These are phyloP conservation scores for Parapsyche elsis DNA, from an alignment of 1,140 invertebrate species.

Conservation along the genomic window DNA sequence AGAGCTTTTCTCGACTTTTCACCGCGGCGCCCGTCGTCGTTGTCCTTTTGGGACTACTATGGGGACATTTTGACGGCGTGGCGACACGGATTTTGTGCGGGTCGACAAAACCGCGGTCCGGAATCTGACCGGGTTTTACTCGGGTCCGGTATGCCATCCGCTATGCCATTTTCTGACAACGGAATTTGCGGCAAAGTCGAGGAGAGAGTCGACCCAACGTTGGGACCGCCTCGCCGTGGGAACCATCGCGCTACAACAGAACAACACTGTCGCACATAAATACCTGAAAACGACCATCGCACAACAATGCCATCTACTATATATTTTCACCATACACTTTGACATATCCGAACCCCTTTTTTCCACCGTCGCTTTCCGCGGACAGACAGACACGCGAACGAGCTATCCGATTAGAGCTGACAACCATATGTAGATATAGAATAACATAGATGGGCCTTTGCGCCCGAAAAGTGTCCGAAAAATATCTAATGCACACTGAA, in stretches of 20 bases:
- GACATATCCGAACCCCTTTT: too few species aligned
- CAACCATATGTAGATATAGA: too few species aligned
- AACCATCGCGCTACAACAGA: conserved; percentile 15
- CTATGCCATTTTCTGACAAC: conserved; percentile 47
- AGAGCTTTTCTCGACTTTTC: too few species aligned
- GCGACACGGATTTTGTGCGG: conserved; percentile 6
- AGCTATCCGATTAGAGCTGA: conserved; percentile 5
- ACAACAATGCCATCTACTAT: background rate
- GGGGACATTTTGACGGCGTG: background rate
- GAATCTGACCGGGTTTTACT: background rate
- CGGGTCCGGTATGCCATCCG: conserved; percentile 40
- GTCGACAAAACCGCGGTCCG: conserved; percentile 14
- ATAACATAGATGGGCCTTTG: too few species aligned
- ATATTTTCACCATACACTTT: background rate
- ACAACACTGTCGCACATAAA: conserved; percentile 23
- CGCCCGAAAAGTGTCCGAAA: too few species aligned
- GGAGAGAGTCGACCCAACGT: background rate
- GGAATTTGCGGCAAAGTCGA: conserved; percentile 47
- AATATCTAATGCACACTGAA: too few species aligned
- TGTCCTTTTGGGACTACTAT: too few species aligned
- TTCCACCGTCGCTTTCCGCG: too few species aligned
- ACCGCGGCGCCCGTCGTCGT: too few species aligned
- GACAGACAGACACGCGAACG: background rate
- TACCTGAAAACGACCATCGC: conserved; percentile 18
- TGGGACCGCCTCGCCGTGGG: conserved; percentile 46